A percentile compares a stretch with the other conserved stretches of the same genome.
phyloP scores from a whole-genome alignment of 2,888 invertebrate species.

The Acanthosepion lycidas region DNA sequence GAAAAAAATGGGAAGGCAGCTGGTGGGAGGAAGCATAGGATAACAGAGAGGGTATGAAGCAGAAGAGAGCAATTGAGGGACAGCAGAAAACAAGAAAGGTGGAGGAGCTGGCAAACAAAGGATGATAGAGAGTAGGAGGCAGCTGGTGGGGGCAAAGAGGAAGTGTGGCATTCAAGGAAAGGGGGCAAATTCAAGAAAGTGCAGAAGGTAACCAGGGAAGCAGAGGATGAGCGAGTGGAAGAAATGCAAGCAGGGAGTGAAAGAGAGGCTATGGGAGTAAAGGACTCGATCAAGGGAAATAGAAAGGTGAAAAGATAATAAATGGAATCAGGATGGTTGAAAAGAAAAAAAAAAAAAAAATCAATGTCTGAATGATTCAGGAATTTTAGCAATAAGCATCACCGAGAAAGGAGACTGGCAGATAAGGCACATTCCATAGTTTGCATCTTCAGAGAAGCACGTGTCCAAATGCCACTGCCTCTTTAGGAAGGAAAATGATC shows the following conservation, averaged over 20 bases:
- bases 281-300: neutral
- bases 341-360: neutral
- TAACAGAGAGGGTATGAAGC: neutral
- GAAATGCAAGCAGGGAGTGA: too few species aligned
- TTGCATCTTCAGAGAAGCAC: neutral
- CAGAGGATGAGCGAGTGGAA: too few species aligned
- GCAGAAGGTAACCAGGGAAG: too few species aligned
- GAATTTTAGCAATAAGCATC: neutral
- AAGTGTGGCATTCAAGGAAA: too few species aligned
- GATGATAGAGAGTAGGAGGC: too few species aligned
- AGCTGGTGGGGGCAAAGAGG: too few species aligned
- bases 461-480: neutral
- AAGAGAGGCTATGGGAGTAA: too few species aligned
- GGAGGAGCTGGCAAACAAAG: too few species aligned
- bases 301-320: slow-evolving; percentile 10
- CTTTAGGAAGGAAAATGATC: neutral
- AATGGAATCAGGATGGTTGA: neutral
- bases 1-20: neutral
- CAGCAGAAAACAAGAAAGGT: neutral
- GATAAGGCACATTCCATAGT: neutral
- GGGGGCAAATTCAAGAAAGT: too few species aligned
- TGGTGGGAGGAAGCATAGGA: neutral
- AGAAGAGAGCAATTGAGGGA: neutral
- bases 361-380: slow-evolving; percentile 22
- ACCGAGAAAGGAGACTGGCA: neutral